phyloP scores from a whole-genome alignment of 2,888 invertebrate species.

The Caenorhabditis sinica region DNA sequence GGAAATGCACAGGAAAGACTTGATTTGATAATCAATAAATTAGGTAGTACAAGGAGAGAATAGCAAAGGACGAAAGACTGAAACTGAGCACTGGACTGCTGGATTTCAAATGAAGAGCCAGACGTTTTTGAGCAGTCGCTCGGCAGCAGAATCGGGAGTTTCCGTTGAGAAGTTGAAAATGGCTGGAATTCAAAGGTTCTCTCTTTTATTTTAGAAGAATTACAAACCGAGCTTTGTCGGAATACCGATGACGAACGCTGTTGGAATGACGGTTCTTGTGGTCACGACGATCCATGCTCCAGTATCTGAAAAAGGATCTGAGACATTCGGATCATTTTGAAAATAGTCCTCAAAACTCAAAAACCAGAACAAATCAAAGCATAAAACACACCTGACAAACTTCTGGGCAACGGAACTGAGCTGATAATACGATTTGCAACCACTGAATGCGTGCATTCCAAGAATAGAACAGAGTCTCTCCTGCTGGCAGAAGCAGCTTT shows the following conservation, averaged over 20 bases:
- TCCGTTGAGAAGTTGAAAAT: constrained; percentile 71
- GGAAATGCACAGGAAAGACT: constrained; percentile 9
- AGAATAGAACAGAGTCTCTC: constrained; percentile 70
- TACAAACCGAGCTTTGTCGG: constrained; percentile 48
- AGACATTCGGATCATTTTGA: not conserved
- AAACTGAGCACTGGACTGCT: not conserved
- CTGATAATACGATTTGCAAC: constrained; percentile 70
- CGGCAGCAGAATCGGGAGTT: constrained; percentile 74
- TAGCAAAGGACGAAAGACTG: not conserved
- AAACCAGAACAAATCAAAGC: too few species aligned
- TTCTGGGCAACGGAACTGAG: constrained; percentile 69
- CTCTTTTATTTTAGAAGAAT: not conserved
- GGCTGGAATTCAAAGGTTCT: constrained; percentile 56
- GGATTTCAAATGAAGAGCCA: constrained; percentile 56
- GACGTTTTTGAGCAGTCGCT: constrained; percentile 48
- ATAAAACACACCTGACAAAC: constrained; percentile 51
- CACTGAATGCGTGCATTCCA: constrained; percentile 70
- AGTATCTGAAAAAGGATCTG: constrained; percentile 57
- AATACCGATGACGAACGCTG: constrained; percentile 51
- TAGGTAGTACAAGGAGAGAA: not conserved
- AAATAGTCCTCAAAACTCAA: not conserved
- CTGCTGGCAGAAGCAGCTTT: constrained; percentile 69
- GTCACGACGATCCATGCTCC: constrained; percentile 70
- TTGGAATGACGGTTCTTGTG: constrained; percentile 64
- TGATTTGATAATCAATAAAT: constrained; percentile 19